These are phyloP conservation scores for Andrena haemorrhoa DNA, from an alignment of 2,888 invertebrate genomes.

Conservation along the genomic window DNA sequence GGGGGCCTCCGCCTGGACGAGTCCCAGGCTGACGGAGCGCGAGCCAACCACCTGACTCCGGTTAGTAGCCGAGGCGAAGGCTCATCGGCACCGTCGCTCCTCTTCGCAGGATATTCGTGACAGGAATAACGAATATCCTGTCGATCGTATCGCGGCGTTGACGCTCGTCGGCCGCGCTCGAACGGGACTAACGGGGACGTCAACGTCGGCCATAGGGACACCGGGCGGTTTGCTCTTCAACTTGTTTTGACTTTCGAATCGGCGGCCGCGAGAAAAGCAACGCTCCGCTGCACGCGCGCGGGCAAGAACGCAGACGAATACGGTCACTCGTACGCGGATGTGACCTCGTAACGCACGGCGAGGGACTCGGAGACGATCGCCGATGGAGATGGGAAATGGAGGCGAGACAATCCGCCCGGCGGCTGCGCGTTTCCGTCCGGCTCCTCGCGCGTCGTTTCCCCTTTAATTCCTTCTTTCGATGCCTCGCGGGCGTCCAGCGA, in stretches of 20 bases:
- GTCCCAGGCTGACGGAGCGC: too few relatives aligned
- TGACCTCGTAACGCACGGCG: conserved; percentile 65
- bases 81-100: too few relatives aligned
- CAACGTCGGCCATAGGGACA: not conserved
- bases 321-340: conserved; percentile 62
- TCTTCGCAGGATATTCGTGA: too few relatives aligned
- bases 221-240: not conserved
- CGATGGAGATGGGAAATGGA: conserved; percentile 58
- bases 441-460: conserved; percentile 8
- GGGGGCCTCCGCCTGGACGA: not conserved
- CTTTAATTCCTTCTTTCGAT: not conserved
- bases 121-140: too few relatives aligned
- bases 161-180: not conserved
- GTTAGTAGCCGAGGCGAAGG: too few relatives aligned
- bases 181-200: not conserved
- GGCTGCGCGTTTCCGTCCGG: conserved; percentile 26
- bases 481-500: not conserved
- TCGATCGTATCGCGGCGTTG: too few relatives aligned
- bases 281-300: conserved; percentile 9
- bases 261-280: conserved; percentile 11
- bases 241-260: conserved; percentile 23
- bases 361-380: conserved; percentile 51
- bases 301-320: conserved; percentile 29
- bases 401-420: conserved; percentile 23
- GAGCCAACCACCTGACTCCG: too few relatives aligned